These are phyloP conservation scores for Acanthococcus lagerstroemiae DNA, from an alignment of 2,888 invertebrate species.

Conservation along the genomic window DNA sequence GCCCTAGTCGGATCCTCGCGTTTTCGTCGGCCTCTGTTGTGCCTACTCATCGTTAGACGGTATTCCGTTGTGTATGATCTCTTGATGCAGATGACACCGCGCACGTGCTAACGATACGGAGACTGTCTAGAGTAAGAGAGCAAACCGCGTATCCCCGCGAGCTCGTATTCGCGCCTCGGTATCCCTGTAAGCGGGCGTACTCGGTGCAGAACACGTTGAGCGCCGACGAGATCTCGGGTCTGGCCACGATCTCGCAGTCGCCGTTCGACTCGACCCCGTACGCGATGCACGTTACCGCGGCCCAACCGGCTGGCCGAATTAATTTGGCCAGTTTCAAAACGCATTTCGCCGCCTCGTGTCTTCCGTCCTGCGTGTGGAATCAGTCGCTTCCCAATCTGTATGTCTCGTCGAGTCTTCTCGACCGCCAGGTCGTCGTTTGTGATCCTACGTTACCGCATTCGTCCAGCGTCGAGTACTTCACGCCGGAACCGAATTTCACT, in stretches of 20 bases:
- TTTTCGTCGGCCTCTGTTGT: too few species aligned
- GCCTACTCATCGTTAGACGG: too few species aligned
- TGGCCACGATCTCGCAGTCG: background rate
- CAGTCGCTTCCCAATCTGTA: conserved; percentile 17
- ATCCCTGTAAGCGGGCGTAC: background rate
- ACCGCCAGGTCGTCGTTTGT: background rate
- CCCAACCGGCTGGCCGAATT: conserved; percentile 1
- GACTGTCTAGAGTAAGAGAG: background rate
- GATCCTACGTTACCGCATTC: background rate
- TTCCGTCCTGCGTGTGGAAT: conserved; percentile 24
- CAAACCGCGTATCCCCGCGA: background rate
- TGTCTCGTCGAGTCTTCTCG: background rate
- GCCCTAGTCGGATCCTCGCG: too few species aligned
- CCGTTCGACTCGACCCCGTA: background rate
- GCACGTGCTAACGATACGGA: background rate
- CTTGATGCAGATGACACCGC: background rate
- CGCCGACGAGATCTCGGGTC: background rate
- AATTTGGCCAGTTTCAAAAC: conserved; percentile 14
- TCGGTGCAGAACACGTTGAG: background rate
- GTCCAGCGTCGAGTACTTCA: conserved; percentile 26
- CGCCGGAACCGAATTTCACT: conserved; percentile 17
- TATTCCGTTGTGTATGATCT: background rate
- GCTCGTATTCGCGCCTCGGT: too few species aligned
- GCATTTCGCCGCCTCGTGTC: conserved; percentile 22
- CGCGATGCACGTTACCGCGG: background rate